These are phyloP conservation scores for Drosophila azteca DNA, from an alignment of 1,140 invertebrate genomes.

Conservation along the genomic window DNA sequence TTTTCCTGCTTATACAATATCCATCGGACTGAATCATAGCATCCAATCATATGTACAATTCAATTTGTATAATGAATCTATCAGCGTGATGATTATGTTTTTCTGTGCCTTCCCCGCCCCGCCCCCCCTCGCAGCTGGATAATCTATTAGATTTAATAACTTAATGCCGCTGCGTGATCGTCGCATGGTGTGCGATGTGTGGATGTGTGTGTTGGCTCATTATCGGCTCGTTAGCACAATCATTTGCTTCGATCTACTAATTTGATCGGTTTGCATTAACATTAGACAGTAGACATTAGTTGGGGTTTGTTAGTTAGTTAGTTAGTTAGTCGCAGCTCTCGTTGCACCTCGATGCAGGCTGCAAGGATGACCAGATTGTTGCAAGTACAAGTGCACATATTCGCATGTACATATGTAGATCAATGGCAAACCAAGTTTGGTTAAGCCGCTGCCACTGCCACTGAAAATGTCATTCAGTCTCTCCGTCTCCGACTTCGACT, in stretches of 20 bases:
- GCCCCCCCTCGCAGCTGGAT: conserved; percentile 7
- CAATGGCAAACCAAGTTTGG: conserved; percentile 81
- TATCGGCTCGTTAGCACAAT: conserved; percentile 53
- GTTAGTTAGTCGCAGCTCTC: conserved; percentile 23
- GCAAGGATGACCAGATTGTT: conserved; percentile 76
- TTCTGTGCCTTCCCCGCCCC: conserved; percentile 2
- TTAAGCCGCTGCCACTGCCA: conserved; percentile 50
- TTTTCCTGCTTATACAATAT: conserved; percentile 26
- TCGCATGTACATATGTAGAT: conserved; percentile 59
- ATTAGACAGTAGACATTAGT: background rate
- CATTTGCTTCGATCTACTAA: conserved; percentile 50
- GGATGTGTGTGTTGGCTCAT: conserved; percentile 50
- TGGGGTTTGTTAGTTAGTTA: conserved; percentile 25
- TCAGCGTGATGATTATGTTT: conserved; percentile 43
- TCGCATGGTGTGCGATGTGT: background rate
- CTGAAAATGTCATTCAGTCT: conserved; percentile 66
- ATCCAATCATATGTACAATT: conserved; percentile 16
- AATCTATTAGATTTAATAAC: conserved; percentile 45
- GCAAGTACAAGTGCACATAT: conserved; percentile 65
- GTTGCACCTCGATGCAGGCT: conserved; percentile 33
- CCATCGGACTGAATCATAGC: conserved; percentile 18
- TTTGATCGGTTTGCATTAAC: conserved; percentile 36
- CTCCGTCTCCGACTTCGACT: conserved; percentile 7
- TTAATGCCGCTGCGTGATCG: conserved; percentile 35
- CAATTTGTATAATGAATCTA: conserved; percentile 48